phyloP scores from a whole-genome alignment of 2,113 vertebrate species.

The Fulmarus glacialis region DNA sequence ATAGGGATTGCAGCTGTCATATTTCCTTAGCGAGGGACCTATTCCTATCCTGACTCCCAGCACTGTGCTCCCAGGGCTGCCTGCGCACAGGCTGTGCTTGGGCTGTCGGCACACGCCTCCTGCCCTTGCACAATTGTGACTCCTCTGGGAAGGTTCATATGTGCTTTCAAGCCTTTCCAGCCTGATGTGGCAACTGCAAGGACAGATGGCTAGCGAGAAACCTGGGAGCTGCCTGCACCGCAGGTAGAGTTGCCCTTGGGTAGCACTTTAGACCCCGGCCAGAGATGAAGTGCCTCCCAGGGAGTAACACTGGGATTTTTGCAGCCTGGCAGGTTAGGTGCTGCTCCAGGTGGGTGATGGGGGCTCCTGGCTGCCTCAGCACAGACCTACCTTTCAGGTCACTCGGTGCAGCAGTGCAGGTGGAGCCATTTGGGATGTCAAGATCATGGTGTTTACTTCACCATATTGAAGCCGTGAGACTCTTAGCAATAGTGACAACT shows the following conservation, averaged over 20 bases:
- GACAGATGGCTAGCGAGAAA: not conserved
- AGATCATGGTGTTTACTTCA: not conserved
- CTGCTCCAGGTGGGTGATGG: not conserved
- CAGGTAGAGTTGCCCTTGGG: not conserved
- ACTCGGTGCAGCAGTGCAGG: not conserved
- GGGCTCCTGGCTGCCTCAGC: not conserved
- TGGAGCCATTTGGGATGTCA: not conserved
- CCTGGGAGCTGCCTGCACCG: not conserved
- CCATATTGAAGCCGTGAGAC: rapidly evolving
- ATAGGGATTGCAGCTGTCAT: not conserved
- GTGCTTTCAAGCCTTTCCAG: not conserved
- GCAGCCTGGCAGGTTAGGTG: not conserved
- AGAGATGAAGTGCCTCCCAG: not conserved
- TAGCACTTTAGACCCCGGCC: not conserved
- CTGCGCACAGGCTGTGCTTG: rapidly evolving
- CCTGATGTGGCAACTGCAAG: not conserved
- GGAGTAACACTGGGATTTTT: not conserved
- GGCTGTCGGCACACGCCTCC: not conserved
- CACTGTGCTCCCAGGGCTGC: not conserved
- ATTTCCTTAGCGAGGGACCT: not conserved
- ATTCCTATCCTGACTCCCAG: not conserved
- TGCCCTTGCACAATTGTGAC: rapidly evolving
- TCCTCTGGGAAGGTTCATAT: not conserved
- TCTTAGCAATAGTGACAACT: conserved; percentile 18
- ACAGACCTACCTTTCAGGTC: not conserved